Evolutionary conservation across 2,797 vertebrate species (phyloP), one percentile per base, ranked within the genome.

Genomic region (Enteromius fasciolatus): DNA sequence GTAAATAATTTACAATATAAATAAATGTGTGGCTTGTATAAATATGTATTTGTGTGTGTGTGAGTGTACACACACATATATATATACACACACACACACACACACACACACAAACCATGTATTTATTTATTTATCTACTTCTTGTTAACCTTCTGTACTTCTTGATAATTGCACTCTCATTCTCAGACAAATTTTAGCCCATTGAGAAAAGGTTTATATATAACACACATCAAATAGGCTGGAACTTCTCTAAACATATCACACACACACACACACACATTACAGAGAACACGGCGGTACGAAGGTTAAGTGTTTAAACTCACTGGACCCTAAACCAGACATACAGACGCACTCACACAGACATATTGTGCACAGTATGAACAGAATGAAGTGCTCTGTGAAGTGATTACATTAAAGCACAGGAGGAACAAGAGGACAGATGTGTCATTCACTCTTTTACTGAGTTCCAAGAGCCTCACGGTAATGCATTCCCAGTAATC

Each of bases 251-350:
- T 59, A 59, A 59, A 59, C 33, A 36, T 36, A 1, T 1, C 28
- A 28, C 28, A 28, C 28, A 28, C 28, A 28, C 18, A 52, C 20
- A 54, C 12, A 61, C 12, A 61, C 25, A 63, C 2, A 28, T 28
- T 61, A 66, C 39, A 5, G 67, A 66, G 75, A 82, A 64, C 70
- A 46, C 48, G 46, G 59, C n/a, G 78, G 52, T 78, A 44, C 46
- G 23, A 81, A 85, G 78, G 33, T 70, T 31, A 78, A 83, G 82
- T 81, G 41, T 28, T 48, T 75, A 69, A 66, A 78, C 67, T 67
- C 67, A 23, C 18, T 80, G 76, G 80, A 41, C 59, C 28, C 18
- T 36, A 36, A 41, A 15, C 5, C 54, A 54, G 76, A 66, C 39
- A 67, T 15, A 76, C 52, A 75, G 20, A 75, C 3, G 4, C 23